phyloP scores from a whole-genome alignment of 2,888 invertebrate genomes.

The Oscheius sp. region DNA sequence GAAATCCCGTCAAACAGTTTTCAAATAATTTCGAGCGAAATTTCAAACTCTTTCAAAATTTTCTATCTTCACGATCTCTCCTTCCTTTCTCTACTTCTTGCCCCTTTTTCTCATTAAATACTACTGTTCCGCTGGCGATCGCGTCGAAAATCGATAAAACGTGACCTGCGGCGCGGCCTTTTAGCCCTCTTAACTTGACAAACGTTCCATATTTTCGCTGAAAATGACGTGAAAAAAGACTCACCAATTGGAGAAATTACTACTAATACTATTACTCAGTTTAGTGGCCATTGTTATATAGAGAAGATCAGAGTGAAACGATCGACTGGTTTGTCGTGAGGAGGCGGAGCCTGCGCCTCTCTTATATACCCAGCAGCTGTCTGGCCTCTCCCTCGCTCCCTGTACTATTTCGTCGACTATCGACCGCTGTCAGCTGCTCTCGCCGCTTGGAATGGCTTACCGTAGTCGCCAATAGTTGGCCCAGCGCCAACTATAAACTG shows the following conservation, averaged over 20 bases:
- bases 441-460: slow-evolving; percentile 33
- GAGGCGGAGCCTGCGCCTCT: slow-evolving; percentile 30
- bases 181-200: no score
- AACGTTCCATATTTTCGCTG: not conserved
- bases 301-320: slow-evolving; percentile 16
- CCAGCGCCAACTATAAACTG: slow-evolving; percentile 1
- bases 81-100: not conserved
- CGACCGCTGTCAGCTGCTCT: slow-evolving; percentile 20
- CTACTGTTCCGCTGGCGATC: no score
- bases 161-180: no score
- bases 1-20: no score
- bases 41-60: not conserved
- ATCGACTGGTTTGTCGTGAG: slow-evolving; percentile 28
- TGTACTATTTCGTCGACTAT: slow-evolving; percentile 23
- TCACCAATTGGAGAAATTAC: slow-evolving; percentile 23
- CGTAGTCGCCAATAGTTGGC: slow-evolving; percentile 16
- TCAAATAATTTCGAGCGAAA: not conserved
- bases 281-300: slow-evolving; percentile 31
- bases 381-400: slow-evolving; percentile 23
- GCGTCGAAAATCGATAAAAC: no score
- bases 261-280: slow-evolving; percentile 30
- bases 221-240: not conserved
- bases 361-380: slow-evolving; percentile 20
- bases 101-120: not conserved
- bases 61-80: not conserved